Percentiles rank a stretch among this genome's conserved stretches.
phyloP scores from a whole-genome alignment of 2,797 vertebrate genomes.

The Rhinella marina region DNA sequence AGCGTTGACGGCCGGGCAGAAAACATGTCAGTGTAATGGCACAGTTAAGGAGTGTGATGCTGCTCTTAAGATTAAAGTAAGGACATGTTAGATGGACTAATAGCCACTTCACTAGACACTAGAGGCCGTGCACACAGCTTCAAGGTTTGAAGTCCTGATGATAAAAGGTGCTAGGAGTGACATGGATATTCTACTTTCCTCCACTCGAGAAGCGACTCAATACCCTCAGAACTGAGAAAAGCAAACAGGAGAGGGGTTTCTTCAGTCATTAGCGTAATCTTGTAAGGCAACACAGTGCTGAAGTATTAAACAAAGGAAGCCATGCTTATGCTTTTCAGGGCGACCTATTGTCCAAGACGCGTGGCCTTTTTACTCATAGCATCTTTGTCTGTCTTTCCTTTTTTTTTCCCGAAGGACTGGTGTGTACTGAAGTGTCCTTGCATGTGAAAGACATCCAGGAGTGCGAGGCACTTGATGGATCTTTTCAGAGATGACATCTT shows the following conservation, averaged over 20 bases:
- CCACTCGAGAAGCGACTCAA: slow-evolving; percentile 53
- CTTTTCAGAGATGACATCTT: slow-evolving; percentile 53
- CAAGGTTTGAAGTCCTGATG: slow-evolving; percentile 57
- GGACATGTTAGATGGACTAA: slow-evolving; percentile 59
- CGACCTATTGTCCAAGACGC: slow-evolving; percentile 49
- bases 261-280: slow-evolving; percentile 59
- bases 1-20: slow-evolving; percentile 44
- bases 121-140: slow-evolving; percentile 42
- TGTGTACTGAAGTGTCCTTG: slow-evolving; percentile 40
- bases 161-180: slow-evolving; percentile 61
- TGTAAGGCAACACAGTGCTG: slow-evolving; percentile 58
- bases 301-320: slow-evolving; percentile 55
- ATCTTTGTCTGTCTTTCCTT: slow-evolving; percentile 28
- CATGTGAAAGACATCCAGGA: slow-evolving; percentile 33
- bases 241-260: slow-evolving; percentile 41
- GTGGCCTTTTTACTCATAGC: slow-evolving; percentile 53
- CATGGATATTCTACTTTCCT: slow-evolving; percentile 59
- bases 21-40: slow-evolving; percentile 61
- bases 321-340: slow-evolving; percentile 42
- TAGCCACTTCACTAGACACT: slow-evolving; percentile 60
- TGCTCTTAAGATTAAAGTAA: slow-evolving; percentile 62
- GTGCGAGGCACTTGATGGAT: slow-evolving; percentile 51
- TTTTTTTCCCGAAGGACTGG: slow-evolving; percentile 15
- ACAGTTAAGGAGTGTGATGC: slow-evolving; percentile 53
- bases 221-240: slow-evolving; percentile 51